Conservation (phyloP, 2,797 vertebrate genomes). For the Alauda arvensis region DNA sequence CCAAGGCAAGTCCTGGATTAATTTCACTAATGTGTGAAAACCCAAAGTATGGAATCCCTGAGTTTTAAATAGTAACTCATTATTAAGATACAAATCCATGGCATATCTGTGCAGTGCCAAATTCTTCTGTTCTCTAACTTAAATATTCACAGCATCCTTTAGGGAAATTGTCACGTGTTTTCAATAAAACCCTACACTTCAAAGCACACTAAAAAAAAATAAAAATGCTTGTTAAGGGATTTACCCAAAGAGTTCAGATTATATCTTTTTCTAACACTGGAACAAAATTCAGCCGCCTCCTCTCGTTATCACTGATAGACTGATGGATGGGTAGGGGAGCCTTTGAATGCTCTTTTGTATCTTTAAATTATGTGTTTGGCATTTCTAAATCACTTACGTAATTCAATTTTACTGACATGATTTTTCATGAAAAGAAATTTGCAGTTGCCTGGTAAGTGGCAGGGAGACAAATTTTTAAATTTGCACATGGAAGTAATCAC, state of each 20-base stretch:
- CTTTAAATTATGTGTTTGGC: neutral
- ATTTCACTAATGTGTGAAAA: neutral
- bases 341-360: neutral
- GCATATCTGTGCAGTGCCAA: neutral
- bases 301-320: neutral
- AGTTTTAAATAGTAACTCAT: neutral
- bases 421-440: conserved; percentile 26
- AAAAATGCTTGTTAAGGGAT: neutral
- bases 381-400: neutral
- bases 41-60: neutral
- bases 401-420: neutral
- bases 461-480: neutral
- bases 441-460: neutral
- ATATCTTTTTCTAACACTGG: neutral
- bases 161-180: neutral
- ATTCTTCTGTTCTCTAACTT: neutral
- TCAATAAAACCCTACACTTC: neutral
- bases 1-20: neutral
- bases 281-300: neutral
- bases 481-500: neutral
- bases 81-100: neutral
- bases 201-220: neutral
- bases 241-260: neutral
- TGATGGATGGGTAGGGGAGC: neutral
- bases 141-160: neutral